These are phyloP conservation scores for Petroica traversi DNA, from an alignment of 2,113 vertebrate species.

Conservation along the genomic window DNA sequence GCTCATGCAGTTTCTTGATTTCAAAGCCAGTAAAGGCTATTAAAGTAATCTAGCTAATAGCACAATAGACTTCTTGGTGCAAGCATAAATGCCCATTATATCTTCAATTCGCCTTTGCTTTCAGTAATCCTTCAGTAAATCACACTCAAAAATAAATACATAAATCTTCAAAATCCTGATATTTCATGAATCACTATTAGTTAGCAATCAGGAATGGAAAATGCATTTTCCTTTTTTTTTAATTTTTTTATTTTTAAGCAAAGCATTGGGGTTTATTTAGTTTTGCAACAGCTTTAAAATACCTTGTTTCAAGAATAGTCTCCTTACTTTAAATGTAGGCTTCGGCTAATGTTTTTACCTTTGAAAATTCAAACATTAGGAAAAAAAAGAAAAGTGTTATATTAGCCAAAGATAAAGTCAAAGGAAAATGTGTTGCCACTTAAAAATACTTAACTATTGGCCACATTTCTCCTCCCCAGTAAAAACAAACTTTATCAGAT, in stretches of 20 bases:
- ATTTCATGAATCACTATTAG: neutral
- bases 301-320: neutral
- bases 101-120: constrained; percentile 10
- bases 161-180: neutral
- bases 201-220: neutral
- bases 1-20: constrained; percentile 24
- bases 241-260: neutral
- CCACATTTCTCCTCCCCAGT: neutral
- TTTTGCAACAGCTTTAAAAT: neutral
- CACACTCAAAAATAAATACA: neutral
- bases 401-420: neutral
- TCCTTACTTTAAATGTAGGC: neutral
- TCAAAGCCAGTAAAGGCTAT: constrained; percentile 45
- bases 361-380: neutral
- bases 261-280: neutral
- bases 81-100: constrained; percentile 40
- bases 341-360: neutral
- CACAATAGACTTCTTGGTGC: constrained; percentile 28
- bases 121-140: constrained; percentile 35
- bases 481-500: constrained; percentile 31
- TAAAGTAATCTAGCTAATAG: constrained; percentile 55
- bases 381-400: neutral
- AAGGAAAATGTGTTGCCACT: neutral
- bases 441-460: neutral
- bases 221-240: neutral